Conservation (phyloP, 2,888 invertebrate species). For the Lamellibrachia columna region DNA sequence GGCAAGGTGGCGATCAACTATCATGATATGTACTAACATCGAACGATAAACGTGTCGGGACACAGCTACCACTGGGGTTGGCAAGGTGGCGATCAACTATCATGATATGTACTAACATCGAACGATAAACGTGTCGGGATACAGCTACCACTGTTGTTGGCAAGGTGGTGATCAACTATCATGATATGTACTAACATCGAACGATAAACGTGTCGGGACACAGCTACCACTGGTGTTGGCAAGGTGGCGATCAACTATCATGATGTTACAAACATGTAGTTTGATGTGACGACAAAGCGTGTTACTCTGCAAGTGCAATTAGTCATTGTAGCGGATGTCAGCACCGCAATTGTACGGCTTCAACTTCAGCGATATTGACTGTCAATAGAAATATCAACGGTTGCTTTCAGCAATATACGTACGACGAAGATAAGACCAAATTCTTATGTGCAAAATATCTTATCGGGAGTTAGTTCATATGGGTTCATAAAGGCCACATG, state of each 20-base stretch:
- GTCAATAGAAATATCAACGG: neutral
- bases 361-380: neutral
- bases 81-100: neutral
- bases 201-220: neutral
- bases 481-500: neutral
- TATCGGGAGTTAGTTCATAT: neutral
- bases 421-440: neutral
- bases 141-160: neutral
- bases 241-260: neutral
- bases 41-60: neutral
- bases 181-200: neutral
- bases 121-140: neutral
- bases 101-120: neutral
- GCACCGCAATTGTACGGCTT: neutral
- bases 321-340: slow-evolving; percentile 2
- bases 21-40: neutral
- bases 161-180: neutral
- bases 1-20: neutral
- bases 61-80: neutral
- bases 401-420: neutral
- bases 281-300: neutral
- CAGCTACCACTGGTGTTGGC: neutral
- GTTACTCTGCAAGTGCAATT: neutral
- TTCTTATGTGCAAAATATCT: neutral
- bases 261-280: neutral